Percentiles rank a stretch among this genome's conserved stretches.
Conservation (phyloP, 2,113 vertebrate species). For the Saguinus imperator region DNA sequence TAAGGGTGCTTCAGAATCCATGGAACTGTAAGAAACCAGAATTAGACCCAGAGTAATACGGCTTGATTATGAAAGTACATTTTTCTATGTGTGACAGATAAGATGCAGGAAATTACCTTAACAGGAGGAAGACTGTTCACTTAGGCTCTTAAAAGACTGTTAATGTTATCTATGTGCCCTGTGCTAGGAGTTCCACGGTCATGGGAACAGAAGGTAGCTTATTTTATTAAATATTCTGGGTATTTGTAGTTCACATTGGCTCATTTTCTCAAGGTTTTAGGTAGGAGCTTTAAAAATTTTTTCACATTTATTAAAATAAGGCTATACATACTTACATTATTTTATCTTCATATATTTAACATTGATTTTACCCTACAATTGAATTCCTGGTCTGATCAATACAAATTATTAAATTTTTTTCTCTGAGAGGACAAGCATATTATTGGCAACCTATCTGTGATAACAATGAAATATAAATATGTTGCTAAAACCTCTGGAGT, state of each 20-base stretch:
- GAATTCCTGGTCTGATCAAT: slow-evolving; percentile 8
- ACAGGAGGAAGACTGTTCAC: not conserved
- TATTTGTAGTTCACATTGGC: not conserved
- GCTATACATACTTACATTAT: not conserved
- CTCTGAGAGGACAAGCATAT: not conserved
- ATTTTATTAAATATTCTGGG: not conserved
- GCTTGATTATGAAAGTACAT: slow-evolving; percentile 8
- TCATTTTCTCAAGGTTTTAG: slow-evolving; percentile 10
- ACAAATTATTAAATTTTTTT: slow-evolving; percentile 30
- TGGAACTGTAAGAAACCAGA: not conserved
- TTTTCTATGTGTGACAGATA: not conserved
- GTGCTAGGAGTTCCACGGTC: not conserved
- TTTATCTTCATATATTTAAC: slow-evolving; percentile 14
- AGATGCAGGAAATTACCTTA: not conserved
- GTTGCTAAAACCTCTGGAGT: not conserved
- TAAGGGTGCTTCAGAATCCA: not conserved
- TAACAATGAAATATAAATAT: not conserved
- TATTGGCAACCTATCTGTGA: not conserved
- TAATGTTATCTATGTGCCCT: not conserved
- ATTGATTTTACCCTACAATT: not conserved
- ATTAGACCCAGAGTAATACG: not conserved
- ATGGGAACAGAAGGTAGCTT: not conserved
- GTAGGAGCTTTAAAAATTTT: not conserved
- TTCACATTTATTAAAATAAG: slow-evolving; percentile 5
- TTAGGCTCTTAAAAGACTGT: not conserved